A percentile compares a stretch with the other conserved stretches of the same genome.
Evolutionary conservation across 2,888 invertebrate genomes (phyloP).

Genomic region (Taenaris catops): DNA sequence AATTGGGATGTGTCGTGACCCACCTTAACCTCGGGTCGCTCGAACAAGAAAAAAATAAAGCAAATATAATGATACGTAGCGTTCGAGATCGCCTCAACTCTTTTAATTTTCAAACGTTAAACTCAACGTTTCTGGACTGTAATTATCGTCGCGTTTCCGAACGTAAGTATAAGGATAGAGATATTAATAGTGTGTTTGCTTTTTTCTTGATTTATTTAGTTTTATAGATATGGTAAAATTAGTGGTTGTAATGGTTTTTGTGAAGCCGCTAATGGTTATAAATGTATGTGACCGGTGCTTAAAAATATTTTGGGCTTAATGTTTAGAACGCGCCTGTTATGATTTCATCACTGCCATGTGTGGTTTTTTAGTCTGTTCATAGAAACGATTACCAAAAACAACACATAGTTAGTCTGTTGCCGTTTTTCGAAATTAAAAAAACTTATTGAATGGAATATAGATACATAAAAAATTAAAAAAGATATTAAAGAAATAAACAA

Average conservation of each 20-base stretch:
- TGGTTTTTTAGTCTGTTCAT: conserved; percentile 16
- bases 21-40: conserved; percentile 70
- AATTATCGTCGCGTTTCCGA: conserved; percentile 68
- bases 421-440: too few species aligned
- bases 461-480: too few species aligned
- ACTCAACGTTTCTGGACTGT: conserved; percentile 54
- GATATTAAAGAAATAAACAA: too few species aligned
- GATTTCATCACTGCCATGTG: conserved; percentile 22
- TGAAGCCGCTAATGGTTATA: conserved; percentile 59
- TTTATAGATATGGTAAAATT: conserved; percentile 68
- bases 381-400: conserved; percentile 16
- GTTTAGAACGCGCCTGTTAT: conserved; percentile 16
- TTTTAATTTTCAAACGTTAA: conserved; percentile 72
- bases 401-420: conserved; percentile 11
- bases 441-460: too few species aligned
- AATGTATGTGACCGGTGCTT: conserved; percentile 52
- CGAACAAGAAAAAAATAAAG: conserved; percentile 68
- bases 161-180: conserved; percentile 76
- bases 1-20: conserved; percentile 77
- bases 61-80: conserved; percentile 74
- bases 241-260: conserved; percentile 63
- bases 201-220: conserved; percentile 71
- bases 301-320: conserved; percentile 20
- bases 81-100: conserved; percentile 44
- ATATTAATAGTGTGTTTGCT: conserved; percentile 74